Conservation (phyloP, 2,113 vertebrate species). For the Menura novaehollandiae region DNA sequence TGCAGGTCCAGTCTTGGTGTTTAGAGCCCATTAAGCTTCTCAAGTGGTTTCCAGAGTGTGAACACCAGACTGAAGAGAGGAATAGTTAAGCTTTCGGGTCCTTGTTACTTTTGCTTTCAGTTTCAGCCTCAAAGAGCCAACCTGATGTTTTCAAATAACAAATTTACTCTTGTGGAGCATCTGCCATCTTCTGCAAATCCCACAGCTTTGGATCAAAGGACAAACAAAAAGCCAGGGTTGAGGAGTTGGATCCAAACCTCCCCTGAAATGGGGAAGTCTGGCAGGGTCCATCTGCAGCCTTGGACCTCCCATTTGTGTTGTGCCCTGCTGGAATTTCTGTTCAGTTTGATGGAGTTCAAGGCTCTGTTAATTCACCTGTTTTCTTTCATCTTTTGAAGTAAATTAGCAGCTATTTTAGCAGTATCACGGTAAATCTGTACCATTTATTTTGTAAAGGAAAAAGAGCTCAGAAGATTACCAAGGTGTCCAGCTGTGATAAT, state of each 20-base stretch:
- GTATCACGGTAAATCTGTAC: not conserved
- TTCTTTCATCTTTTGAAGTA: not conserved
- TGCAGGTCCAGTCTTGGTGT: not conserved
- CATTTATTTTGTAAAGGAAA: constrained; percentile 13
- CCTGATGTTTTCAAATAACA: not conserved
- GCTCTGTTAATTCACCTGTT: not conserved
- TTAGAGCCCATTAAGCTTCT: not conserved
- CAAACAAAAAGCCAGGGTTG: not conserved
- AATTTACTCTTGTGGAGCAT: not conserved
- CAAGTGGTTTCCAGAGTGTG: not conserved
- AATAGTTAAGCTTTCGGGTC: not conserved
- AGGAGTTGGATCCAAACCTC: not conserved
- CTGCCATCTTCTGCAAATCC: not conserved
- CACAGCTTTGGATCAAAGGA: not conserved
- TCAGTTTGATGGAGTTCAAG: not conserved
- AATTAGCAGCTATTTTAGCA: constrained; percentile 25
- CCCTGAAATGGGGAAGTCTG: not conserved
- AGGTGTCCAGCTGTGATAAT: constrained; percentile 58
- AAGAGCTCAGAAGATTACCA: constrained; percentile 36
- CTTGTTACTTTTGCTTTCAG: not conserved
- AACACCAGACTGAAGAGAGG: not conserved
- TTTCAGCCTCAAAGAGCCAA: not conserved
- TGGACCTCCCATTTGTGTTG: not conserved
- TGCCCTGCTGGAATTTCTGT: not conserved
- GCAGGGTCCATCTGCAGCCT: not conserved